Conservation (phyloP, 2,797 vertebrate species). For the Euthynnus affinis region DNA sequence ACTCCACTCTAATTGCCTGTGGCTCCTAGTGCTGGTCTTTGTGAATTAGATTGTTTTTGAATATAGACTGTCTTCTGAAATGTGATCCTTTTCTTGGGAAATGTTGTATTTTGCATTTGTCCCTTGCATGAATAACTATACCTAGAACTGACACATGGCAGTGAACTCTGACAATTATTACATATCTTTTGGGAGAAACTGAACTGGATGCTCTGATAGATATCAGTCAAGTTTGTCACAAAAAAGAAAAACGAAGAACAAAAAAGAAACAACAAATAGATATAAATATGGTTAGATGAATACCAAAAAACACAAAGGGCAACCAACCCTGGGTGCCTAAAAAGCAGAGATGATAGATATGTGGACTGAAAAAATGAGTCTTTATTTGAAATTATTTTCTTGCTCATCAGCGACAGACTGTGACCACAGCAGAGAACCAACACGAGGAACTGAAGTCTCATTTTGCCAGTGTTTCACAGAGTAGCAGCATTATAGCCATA, state of each 20-base stretch:
- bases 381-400: slow-evolving; percentile 75
- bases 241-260: background rate
- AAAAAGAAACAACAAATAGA: background rate
- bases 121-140: too few species aligned
- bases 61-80: too few species aligned
- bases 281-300: background rate
- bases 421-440: slow-evolving; percentile 32
- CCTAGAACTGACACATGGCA: too few species aligned
- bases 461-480: slow-evolving; percentile 62
- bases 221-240: background rate
- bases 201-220: background rate
- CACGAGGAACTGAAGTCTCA: slow-evolving; percentile 16
- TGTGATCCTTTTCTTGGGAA: too few species aligned
- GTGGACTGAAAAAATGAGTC: slow-evolving; percentile 35
- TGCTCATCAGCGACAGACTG: slow-evolving; percentile 35
- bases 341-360: slow-evolving; percentile 2
- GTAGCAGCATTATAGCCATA: slow-evolving; percentile 67
- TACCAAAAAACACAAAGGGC: background rate
- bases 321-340: background rate
- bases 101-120: too few species aligned
- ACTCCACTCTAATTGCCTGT: too few species aligned
- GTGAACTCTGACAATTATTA: too few species aligned
- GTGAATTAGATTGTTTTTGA: too few species aligned
- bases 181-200: too few species aligned
- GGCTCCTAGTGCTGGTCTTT: too few species aligned